Evolutionary conservation across 2,888 invertebrate species (phyloP).

Genomic region (Eustalomyia histrio): DNA sequence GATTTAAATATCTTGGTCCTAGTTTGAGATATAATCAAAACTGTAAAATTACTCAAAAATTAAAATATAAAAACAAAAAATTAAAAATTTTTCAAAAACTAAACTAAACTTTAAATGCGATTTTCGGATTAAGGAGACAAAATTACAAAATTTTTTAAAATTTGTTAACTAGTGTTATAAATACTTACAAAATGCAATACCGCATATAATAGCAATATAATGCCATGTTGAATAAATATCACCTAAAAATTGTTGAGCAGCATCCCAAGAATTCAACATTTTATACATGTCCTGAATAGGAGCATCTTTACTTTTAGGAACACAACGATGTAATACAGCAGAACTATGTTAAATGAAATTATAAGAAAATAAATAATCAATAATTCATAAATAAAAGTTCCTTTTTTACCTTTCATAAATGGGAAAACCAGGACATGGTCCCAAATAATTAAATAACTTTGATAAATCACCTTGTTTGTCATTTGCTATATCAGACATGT

Average conservation of each 20-base stretch:
- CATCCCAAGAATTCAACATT: constrained; percentile 92
- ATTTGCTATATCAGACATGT: constrained; percentile 81
- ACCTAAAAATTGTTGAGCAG: constrained; percentile 91
- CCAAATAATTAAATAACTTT: constrained; percentile 81
- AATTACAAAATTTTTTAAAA: too few relatives aligned
- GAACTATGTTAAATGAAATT: constrained; percentile 80
- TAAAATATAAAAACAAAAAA: too few relatives aligned
- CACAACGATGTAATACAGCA: constrained; percentile 91
- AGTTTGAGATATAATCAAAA: too few relatives aligned
- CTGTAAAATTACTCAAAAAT: too few relatives aligned
- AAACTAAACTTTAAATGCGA: too few relatives aligned
- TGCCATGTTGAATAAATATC: constrained; percentile 94
- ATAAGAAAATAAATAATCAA: constrained; percentile 56
- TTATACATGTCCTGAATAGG: constrained; percentile 87
- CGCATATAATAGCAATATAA: constrained; percentile 89
- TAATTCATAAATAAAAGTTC: background rate
- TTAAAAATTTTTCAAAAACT: too few relatives aligned
- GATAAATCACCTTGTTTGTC: constrained; percentile 76
- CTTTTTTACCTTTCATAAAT: constrained; percentile 84
- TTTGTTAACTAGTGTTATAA: too few relatives aligned
- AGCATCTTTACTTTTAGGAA: constrained; percentile 87
- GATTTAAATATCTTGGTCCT: too few relatives aligned
- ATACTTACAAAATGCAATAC: constrained; percentile 87
- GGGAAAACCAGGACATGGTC: constrained; percentile 90
- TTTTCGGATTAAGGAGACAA: too few relatives aligned